phyloP scores from a whole-genome alignment of 2,888 invertebrate species.

The Cheilosia pagana region DNA sequence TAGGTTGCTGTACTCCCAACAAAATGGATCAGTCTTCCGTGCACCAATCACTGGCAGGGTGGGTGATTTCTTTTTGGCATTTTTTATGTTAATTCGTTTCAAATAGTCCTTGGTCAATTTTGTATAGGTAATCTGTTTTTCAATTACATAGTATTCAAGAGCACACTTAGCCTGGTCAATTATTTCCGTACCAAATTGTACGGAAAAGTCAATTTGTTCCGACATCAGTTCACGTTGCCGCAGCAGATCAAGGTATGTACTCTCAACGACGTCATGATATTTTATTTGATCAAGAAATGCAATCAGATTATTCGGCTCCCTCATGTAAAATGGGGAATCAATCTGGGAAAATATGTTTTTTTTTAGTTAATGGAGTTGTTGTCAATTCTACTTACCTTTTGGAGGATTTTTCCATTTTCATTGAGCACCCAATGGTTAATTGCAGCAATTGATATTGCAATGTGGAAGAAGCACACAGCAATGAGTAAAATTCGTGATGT shows the following conservation, averaged over 20 bases:
- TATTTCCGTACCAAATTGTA: conserved; percentile 81
- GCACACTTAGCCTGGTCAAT: conserved; percentile 82
- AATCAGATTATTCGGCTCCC: conserved; percentile 81
- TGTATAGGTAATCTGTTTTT: conserved; percentile 79
- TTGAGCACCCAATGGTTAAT: conserved; percentile 82
- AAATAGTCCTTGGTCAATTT: conserved; percentile 80
- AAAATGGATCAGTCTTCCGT: conserved; percentile 76
- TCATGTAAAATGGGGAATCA: conserved; percentile 82
- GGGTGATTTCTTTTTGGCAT: conserved; percentile 76
- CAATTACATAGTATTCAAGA: conserved; percentile 80
- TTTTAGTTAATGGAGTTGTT: neutral
- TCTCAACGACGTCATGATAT: conserved; percentile 81
- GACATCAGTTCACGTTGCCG: conserved; percentile 81
- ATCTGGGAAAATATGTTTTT: conserved; percentile 62
- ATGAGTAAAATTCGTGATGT: conserved; percentile 31
- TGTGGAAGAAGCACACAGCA: conserved; percentile 46
- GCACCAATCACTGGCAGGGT: conserved; percentile 37
- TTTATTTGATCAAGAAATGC: conserved; percentile 82
- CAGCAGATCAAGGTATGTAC: conserved; percentile 79
- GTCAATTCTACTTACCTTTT: conserved; percentile 76
- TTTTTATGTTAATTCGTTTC: conserved; percentile 79
- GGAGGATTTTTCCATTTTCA: conserved; percentile 80
- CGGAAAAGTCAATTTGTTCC: conserved; percentile 81
- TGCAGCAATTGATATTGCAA: conserved; percentile 67
- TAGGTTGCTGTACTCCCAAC: conserved; percentile 76